Evolutionary conservation across 2,888 invertebrate species (phyloP).

Genomic region (Baronia brevicornis): DNA sequence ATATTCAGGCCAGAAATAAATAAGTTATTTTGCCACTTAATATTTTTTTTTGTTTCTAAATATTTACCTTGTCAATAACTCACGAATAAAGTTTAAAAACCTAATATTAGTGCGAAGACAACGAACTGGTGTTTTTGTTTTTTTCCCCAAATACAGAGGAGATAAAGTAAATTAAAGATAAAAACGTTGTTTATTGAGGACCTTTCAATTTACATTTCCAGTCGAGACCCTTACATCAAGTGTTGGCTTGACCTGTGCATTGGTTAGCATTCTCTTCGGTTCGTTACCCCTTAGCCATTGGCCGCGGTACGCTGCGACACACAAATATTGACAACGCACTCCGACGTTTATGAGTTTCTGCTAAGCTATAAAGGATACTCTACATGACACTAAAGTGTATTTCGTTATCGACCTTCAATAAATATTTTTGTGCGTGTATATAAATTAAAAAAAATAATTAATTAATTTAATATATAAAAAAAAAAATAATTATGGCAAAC

Average conservation of each 20-base stretch:
- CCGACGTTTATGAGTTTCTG: constrained; percentile 39
- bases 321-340: constrained; percentile 47
- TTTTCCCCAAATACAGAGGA: background rate
- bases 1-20: too few relatives aligned
- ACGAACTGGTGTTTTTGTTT: too few relatives aligned
- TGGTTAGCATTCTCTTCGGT: constrained; percentile 34
- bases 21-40: too few relatives aligned
- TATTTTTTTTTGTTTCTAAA: too few relatives aligned
- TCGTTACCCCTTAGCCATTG: constrained; percentile 38
- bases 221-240: constrained; percentile 30
- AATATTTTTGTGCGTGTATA: constrained; percentile 1
- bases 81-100: too few relatives aligned
- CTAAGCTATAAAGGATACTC: constrained; percentile 26
- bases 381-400: too few relatives aligned
- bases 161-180: background rate
- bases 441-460: too few relatives aligned
- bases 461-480: too few relatives aligned
- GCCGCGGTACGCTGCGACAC: constrained; percentile 20
- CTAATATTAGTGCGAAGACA: too few relatives aligned
- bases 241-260: constrained; percentile 27
- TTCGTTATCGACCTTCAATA: too few relatives aligned
- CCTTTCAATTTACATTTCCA: constrained; percentile 20
- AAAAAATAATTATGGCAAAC: too few relatives aligned
- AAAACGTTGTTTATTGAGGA: background rate
- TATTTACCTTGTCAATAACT: too few relatives aligned